Percentiles rank a stretch among this genome's conserved stretches.
These are phyloP conservation scores for Raja brachyura DNA, from an alignment of 2,113 vertebrate species.

Conservation along the genomic window DNA sequence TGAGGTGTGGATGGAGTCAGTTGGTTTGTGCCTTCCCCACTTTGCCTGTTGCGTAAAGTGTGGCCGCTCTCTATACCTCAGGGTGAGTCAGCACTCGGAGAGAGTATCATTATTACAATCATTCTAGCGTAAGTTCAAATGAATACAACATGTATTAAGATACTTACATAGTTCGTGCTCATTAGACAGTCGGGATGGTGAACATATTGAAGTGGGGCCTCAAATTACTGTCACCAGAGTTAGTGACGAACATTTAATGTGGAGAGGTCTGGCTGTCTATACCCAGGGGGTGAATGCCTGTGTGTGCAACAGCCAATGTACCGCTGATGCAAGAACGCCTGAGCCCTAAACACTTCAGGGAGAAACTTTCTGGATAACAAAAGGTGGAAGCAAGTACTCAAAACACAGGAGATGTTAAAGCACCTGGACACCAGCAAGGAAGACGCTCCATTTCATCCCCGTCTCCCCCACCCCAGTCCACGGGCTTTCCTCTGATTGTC, in stretches of 20 bases:
- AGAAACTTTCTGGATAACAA: neutral
- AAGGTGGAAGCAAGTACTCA: neutral
- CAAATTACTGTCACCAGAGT: neutral
- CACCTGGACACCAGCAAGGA: neutral
- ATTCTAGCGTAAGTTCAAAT: neutral
- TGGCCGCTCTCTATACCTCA: neutral
- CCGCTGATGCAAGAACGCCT: neutral
- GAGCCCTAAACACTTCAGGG: neutral
- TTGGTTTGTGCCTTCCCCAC: too few relatives aligned
- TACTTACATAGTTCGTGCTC: constrained; percentile 10
- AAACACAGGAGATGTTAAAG: neutral
- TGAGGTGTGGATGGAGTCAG: too few relatives aligned
- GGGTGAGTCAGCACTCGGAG: neutral
- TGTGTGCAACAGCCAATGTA: too few relatives aligned
- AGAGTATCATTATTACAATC: neutral
- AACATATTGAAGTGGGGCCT: neutral
- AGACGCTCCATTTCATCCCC: neutral
- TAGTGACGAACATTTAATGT: neutral
- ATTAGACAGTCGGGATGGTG: neutral
- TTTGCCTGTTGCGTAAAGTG: neutral
- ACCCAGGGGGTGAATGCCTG: neutral
- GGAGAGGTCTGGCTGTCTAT: too few relatives aligned
- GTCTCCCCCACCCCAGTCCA: neutral
- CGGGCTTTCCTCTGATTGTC: neutral
- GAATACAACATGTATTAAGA: constrained; percentile 9